These are phyloP conservation scores for Kobus ellipsiprymnus DNA, from an alignment of 2,113 vertebrate species.

Conservation along the genomic window DNA sequence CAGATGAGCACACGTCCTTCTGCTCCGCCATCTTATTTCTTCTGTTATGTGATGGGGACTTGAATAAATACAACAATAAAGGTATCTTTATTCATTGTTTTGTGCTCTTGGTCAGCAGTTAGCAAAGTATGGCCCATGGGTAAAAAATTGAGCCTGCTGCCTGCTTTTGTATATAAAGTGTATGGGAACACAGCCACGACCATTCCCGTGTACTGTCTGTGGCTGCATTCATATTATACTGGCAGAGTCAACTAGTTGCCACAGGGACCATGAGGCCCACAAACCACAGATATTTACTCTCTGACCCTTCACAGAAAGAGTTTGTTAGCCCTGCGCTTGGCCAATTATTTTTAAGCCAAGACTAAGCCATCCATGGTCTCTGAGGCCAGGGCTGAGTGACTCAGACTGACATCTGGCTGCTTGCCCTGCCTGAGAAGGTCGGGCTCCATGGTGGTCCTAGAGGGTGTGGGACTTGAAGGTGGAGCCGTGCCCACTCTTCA, in stretches of 20 bases:
- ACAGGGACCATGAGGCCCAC: background rate
- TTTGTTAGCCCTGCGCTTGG: background rate
- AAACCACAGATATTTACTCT: background rate
- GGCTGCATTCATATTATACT: background rate
- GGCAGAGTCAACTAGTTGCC: background rate
- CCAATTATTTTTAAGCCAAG: background rate
- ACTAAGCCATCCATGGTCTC: background rate
- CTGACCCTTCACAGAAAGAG: background rate
- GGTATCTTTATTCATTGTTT: background rate
- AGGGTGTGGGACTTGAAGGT: background rate
- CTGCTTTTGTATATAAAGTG: background rate
- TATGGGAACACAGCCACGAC: background rate
- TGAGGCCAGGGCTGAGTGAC: background rate
- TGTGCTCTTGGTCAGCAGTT: background rate
- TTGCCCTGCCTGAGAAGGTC: background rate
- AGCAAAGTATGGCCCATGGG: background rate
- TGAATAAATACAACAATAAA: background rate
- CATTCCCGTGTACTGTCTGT: background rate
- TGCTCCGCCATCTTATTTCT: background rate
- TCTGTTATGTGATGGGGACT: background rate
- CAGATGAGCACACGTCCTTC: background rate
- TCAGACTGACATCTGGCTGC: background rate
- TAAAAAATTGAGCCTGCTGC: background rate
- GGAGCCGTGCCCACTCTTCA: background rate
- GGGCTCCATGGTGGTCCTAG: background rate